Conservation (phyloP, 2,888 invertebrate species). For the Cryptocephalus primarius region DNA sequence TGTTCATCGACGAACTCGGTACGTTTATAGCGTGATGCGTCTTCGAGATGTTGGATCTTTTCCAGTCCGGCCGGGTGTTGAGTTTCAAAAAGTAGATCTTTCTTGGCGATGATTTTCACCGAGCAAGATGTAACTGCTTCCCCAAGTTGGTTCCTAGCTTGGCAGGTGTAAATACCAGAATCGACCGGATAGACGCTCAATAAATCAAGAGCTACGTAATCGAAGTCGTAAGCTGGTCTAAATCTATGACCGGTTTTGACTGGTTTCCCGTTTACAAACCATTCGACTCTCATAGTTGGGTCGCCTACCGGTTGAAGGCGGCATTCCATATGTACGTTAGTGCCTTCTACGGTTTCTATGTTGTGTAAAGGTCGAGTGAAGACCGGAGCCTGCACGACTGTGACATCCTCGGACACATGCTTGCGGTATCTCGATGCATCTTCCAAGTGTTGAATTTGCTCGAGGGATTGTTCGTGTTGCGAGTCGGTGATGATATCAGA, state of each 20-base stretch:
- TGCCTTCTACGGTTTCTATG: slow-evolving; percentile 81
- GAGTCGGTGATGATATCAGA: slow-evolving; percentile 79
- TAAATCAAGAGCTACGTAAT: slow-evolving; percentile 92
- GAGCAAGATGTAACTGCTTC: slow-evolving; percentile 91
- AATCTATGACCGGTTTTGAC: slow-evolving; percentile 89
- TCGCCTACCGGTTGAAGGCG: slow-evolving; percentile 85
- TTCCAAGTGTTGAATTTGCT: slow-evolving; percentile 85
- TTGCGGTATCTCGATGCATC: slow-evolving; percentile 61
- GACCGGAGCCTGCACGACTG: slow-evolving; percentile 74
- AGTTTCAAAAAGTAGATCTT: slow-evolving; percentile 76
- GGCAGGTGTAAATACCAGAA: slow-evolving; percentile 91
- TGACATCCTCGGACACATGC: slow-evolving; percentile 69
- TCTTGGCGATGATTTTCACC: slow-evolving; percentile 78
- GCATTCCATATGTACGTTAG: slow-evolving; percentile 86
- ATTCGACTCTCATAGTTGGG: slow-evolving; percentile 85
- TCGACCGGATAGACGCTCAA: slow-evolving; percentile 95
- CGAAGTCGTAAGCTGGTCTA: slow-evolving; percentile 92
- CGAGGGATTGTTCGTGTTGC: slow-evolving; percentile 84
- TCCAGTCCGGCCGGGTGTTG: slow-evolving; percentile 86
- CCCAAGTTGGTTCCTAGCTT: slow-evolving; percentile 88
- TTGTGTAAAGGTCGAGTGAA: slow-evolving; percentile 82
- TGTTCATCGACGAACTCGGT: slow-evolving; percentile 72
- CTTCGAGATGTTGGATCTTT: slow-evolving; percentile 86
- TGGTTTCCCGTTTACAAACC: slow-evolving; percentile 92
- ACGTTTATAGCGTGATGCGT: slow-evolving; percentile 73